Evolutionary conservation across 2,888 invertebrate species (phyloP), one percentile per base, ranked within the genome.

Genomic region (Resseliella maxima): DNA sequence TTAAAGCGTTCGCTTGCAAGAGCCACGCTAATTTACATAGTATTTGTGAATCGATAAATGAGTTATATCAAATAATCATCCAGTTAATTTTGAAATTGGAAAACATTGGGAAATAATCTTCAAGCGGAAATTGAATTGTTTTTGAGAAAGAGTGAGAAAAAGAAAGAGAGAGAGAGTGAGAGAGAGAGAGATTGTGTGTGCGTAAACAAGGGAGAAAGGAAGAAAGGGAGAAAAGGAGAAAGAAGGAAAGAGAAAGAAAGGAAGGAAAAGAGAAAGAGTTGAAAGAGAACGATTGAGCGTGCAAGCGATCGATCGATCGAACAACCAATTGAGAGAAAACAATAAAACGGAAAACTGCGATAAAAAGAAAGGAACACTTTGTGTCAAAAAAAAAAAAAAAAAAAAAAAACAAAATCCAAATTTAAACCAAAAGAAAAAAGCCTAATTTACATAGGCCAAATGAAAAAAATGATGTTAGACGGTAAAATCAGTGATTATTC

Each of bases 21-120:
- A 12, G 31, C 31, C 10, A 27, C 72, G 35, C 31, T 83, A 38
- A 83, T n/a, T 8, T 24, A 12, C 18, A 38, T 83, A 38, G 12
- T 83, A n/a, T 38, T 36, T 38, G 83, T 38, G 41, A 83, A 83
- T 83, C 83, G 83, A 83, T 83, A 83, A 83, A 83, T 24, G 59
- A 59, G 24, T 59, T 24, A 24, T 24, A 59, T 24, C 24, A 24
- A 72, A 27, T 31, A 27, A 72, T 12, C 72, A 31, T 18, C 50
- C 21, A 15, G 50, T 18, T 50, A 12, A 50, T 1, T 72, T 72
- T 35, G 31, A 72, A 72, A 31, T 24, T 8, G 15, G 2, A 24
- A 59, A 59, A 50, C 50, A 50, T 50, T 50, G 21, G 18, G 21
- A 21, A 50, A 50, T 18, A 50, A 41, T 8, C 12, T 41, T 12